Percentiles rank a stretch among this genome's conserved stretches.
Conservation (phyloP, 2,888 invertebrate species). For the Hesperia comma region DNA sequence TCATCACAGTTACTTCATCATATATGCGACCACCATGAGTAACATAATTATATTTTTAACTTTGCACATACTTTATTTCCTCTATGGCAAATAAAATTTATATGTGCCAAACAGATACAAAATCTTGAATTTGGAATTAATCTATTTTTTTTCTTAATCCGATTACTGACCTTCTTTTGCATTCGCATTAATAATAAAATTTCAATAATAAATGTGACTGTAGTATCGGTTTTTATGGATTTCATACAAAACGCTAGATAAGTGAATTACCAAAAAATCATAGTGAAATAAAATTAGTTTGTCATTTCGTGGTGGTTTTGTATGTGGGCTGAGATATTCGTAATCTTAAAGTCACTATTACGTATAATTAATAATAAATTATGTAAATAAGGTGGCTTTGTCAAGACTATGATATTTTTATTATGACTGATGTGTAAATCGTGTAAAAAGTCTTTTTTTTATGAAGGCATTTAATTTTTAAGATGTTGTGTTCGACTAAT, state of each 20-base stretch:
- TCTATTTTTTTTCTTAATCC: too few relatives aligned
- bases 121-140: too few relatives aligned
- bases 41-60: too few relatives aligned
- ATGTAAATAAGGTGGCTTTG: slow-evolving; percentile 56
- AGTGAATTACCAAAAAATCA: too few relatives aligned
- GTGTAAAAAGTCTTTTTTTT: slow-evolving; percentile 60
- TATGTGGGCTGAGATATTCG: not conserved
- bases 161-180: too few relatives aligned
- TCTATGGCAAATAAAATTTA: not conserved
- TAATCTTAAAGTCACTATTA: slow-evolving; percentile 42
- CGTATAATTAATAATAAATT: slow-evolving; percentile 45
- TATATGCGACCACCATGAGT: slow-evolving; percentile 1
- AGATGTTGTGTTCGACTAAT: slow-evolving; percentile 55
- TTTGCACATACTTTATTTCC: not conserved
- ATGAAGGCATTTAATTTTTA: slow-evolving; percentile 60
- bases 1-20: slow-evolving; percentile 41
- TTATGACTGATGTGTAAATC: slow-evolving; percentile 76
- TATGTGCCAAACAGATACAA: too few relatives aligned
- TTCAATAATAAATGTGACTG: too few relatives aligned
- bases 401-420: slow-evolving; percentile 62
- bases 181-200: too few relatives aligned
- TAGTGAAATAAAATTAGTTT: not conserved
- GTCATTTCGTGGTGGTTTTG: slow-evolving; percentile 1
- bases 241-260: too few relatives aligned
- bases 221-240: too few relatives aligned